Conservation (phyloP, 2,888 invertebrate species). For the Helicoverpa assulta region DNA sequence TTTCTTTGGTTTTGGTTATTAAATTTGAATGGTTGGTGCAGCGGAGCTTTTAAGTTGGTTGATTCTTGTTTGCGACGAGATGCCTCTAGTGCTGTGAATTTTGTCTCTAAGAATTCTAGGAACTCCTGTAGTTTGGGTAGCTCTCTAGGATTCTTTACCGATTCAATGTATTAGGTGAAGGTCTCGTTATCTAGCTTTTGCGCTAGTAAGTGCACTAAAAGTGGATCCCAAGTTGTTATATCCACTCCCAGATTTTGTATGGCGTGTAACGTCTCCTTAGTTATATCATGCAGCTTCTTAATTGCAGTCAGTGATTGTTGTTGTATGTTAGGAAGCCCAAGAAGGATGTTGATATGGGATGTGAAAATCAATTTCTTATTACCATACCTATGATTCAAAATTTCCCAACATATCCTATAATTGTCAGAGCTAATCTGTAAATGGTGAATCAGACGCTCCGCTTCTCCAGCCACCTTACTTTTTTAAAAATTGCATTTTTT, state of each 20-base stretch:
- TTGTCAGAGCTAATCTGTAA: no score
- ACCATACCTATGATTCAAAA: no score
- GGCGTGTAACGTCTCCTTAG: constrained; percentile 14
- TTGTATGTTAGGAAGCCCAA: constrained; percentile 6
- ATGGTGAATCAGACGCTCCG: constrained; percentile 9
- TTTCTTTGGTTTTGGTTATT: constrained; percentile 1
- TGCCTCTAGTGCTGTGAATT: constrained; percentile 13
- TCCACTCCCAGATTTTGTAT: constrained; percentile 17
- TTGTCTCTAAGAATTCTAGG: not conserved
- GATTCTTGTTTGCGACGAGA: constrained; percentile 14
- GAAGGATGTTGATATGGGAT: constrained; percentile 1
- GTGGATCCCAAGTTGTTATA: constrained; percentile 9
- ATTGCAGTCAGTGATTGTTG: constrained; percentile 3
- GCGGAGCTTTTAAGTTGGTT: not conserved
- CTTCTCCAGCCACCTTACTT: not conserved
- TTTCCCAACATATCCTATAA: no score
- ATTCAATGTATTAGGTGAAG: not conserved
- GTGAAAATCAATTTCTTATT: constrained; percentile 17
- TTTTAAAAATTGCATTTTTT: constrained; percentile 2
- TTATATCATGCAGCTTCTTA: constrained; percentile 18
- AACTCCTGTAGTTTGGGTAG: constrained; percentile 2
- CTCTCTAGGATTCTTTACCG: not conserved
- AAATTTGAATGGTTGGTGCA: not conserved
- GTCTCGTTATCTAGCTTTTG: constrained; percentile 7
- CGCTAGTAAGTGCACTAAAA: not conserved